These are phyloP conservation scores for Semaprochilodus insignis DNA, from an alignment of 2,797 vertebrate species.

Conservation along the genomic window DNA sequence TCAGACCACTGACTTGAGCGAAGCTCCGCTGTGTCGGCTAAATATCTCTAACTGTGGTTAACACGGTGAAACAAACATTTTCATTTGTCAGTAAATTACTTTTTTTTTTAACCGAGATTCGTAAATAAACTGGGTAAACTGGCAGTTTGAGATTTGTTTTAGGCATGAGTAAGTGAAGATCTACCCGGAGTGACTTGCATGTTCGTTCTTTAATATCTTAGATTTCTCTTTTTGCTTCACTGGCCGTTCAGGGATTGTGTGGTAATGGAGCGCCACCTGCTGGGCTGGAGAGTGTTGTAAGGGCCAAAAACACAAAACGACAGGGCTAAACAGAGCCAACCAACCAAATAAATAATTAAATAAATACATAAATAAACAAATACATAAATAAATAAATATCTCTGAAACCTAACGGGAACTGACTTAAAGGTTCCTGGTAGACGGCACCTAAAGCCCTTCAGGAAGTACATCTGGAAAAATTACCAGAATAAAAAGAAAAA, in stretches of 20 bases:
- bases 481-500: no score
- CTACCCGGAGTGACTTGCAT: not conserved
- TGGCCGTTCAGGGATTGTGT: not conserved
- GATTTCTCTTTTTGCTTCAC: no score
- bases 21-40: not conserved
- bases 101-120: not conserved
- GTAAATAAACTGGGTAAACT: no score
- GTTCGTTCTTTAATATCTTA: not conserved
- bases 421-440: no score
- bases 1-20: not conserved
- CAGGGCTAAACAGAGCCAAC: not conserved
- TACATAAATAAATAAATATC: not conserved
- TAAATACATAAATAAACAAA: not conserved
- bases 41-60: no score
- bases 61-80: no score
- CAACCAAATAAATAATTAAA: not conserved
- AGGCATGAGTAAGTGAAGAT: not conserved
- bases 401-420: no score
- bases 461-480: no score
- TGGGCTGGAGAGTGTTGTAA: not conserved
- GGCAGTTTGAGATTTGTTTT: no score
- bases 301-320: not conserved
- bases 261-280: constrained; percentile 1
- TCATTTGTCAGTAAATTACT: no score
- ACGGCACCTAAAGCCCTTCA: no score